Conservation (phyloP, 35 echinoderm and acorn worm species). For the Lytechinus variegatus region DNA sequence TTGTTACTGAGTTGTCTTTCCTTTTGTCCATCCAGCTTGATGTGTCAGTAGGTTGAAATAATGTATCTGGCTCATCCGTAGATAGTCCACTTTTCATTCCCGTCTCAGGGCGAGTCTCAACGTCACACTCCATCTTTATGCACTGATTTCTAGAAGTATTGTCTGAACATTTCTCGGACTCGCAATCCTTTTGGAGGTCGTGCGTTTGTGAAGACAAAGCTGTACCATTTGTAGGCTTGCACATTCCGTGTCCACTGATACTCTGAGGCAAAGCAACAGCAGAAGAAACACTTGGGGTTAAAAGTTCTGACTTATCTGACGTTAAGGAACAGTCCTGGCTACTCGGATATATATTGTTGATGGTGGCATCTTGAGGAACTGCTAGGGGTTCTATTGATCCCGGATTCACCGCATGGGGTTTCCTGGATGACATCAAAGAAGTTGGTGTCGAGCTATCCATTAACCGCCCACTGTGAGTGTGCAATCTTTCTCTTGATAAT, state of each 20-base stretch:
- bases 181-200: neutral
- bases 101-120: neutral
- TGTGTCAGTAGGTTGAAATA: neutral
- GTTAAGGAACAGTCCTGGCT: neutral
- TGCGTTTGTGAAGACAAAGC: neutral
- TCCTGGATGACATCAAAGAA: neutral
- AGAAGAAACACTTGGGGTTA: neutral
- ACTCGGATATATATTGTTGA: neutral
- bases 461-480: neutral
- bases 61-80: neutral
- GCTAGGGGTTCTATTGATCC: neutral
- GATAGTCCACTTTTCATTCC: neutral
- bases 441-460: neutral
- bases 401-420: neutral
- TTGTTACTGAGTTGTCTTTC: neutral
- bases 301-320: neutral
- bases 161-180: neutral
- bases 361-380: neutral
- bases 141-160: neutral
- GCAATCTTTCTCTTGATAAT: neutral
- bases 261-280: neutral
- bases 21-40: neutral
- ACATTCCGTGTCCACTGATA: neutral
- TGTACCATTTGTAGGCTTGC: neutral
- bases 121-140: neutral